These are phyloP conservation scores for Drosophila sturtevanti DNA, from an alignment of 1,140 invertebrate species.

Conservation along the genomic window DNA sequence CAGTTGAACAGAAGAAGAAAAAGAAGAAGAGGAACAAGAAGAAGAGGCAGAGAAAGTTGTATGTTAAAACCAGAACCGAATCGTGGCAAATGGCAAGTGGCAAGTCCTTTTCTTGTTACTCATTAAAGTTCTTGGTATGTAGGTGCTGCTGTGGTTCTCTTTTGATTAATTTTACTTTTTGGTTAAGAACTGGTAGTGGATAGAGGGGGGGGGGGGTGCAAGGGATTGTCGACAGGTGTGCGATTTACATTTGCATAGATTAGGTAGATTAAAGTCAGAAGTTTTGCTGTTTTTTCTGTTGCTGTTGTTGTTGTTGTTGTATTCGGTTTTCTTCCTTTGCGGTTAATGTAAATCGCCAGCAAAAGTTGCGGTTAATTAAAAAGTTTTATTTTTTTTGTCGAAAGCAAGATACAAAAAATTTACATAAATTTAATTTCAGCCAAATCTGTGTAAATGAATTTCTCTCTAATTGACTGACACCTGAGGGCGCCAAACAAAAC, in stretches of 20 bases:
- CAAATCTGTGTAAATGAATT: slow-evolving; percentile 60
- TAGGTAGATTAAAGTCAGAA: slow-evolving; percentile 42
- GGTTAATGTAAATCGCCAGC: neutral
- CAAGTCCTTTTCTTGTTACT: neutral
- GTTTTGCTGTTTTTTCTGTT: slow-evolving; percentile 12
- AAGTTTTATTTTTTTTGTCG: slow-evolving; percentile 42
- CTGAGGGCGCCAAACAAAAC: slow-evolving; percentile 22
- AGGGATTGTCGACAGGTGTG: slow-evolving; percentile 60
- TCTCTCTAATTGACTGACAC: slow-evolving; percentile 58
- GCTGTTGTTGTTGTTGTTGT: slow-evolving; percentile 9
- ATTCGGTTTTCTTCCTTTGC: too few relatives aligned
- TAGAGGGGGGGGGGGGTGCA: too few relatives aligned
- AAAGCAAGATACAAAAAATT: slow-evolving; percentile 45
- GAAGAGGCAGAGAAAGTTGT: neutral
- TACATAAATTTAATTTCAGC: slow-evolving; percentile 69
- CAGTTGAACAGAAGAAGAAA: slow-evolving; percentile 10
- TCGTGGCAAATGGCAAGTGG: neutral
- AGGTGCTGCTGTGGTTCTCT: neutral
- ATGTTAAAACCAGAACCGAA: neutral
- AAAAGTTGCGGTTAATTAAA: slow-evolving; percentile 70
- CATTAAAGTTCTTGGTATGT: slow-evolving; percentile 13
- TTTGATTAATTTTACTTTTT: slow-evolving; percentile 6
- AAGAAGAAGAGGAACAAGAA: neutral
- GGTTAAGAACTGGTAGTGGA: too few relatives aligned
- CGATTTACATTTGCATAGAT: slow-evolving; percentile 73